Evolutionary conservation across 2,888 invertebrate genomes (phyloP).

Genomic region (Eilema sororculum): DNA sequence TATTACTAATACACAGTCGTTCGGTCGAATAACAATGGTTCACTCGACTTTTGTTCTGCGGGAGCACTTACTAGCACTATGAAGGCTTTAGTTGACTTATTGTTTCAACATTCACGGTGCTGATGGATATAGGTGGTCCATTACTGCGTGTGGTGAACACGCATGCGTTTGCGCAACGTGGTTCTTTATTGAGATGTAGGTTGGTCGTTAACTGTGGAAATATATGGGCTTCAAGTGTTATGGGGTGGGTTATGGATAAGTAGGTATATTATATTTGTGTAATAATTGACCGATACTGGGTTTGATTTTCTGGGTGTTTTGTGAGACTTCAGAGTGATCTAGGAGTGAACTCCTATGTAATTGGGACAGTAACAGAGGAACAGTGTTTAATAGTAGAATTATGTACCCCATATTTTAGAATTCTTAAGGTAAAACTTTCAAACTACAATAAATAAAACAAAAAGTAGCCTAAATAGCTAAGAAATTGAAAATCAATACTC

Average conservation of each 20-base stretch:
- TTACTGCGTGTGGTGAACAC: slow-evolving; percentile 7
- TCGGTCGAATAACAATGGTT: slow-evolving; percentile 32
- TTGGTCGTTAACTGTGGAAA: not conserved
- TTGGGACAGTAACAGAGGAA: too few relatives aligned
- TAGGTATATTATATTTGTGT: too few relatives aligned
- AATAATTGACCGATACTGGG: not conserved
- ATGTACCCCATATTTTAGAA: too few relatives aligned
- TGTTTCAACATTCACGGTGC: slow-evolving; percentile 22
- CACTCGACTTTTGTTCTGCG: slow-evolving; percentile 22
- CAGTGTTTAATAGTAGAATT: too few relatives aligned
- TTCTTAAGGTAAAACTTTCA: too few relatives aligned
- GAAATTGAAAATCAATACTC: too few relatives aligned
- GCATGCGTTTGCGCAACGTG: not conserved
- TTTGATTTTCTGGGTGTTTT: not conserved
- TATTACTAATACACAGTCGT: not conserved
- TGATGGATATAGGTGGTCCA: slow-evolving; percentile 20
- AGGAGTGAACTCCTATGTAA: too few relatives aligned
- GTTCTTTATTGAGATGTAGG: not conserved
- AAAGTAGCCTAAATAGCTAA: too few relatives aligned
- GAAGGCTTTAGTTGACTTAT: slow-evolving; percentile 21
- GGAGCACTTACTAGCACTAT: slow-evolving; percentile 13
- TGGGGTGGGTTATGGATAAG: not conserved
- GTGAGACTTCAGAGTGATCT: not conserved
- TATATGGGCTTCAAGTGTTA: not conserved
- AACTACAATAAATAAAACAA: too few relatives aligned